phyloP scores from a whole-genome alignment of 2,797 vertebrate species.

The Catharus ustulatus region DNA sequence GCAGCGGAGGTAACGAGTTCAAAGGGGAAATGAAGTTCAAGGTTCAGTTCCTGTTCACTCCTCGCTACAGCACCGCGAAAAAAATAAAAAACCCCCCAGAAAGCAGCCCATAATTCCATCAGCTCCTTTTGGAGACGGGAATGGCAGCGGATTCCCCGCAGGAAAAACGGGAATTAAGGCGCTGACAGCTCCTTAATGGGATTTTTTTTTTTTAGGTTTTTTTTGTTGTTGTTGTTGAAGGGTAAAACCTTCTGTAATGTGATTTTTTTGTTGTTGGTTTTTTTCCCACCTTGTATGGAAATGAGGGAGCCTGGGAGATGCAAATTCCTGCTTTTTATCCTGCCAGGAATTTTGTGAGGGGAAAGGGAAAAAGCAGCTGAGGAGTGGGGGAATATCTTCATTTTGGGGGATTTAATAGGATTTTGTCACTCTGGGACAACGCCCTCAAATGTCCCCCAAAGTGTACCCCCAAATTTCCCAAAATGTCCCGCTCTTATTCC shows the following conservation, averaged over 20 bases:
- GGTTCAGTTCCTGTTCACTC: conserved; percentile 81
- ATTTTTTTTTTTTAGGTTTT: no score
- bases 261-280: no score
- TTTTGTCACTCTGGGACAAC: neutral
- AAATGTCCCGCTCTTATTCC: no score
- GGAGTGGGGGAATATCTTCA: no score
- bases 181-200: neutral
- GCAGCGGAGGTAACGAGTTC: conserved; percentile 77
- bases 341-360: neutral
- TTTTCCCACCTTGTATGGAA: neutral
- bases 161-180: neutral
- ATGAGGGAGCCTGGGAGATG: neutral
- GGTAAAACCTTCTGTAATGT: neutral
- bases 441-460: neutral
- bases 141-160: neutral
- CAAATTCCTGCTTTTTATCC: neutral
- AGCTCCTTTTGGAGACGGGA: neutral
- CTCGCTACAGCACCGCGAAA: neutral
- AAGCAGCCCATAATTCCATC: neutral
- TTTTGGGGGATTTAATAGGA: neutral
- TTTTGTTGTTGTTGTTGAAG: neutral
- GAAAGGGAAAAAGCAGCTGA: neutral
- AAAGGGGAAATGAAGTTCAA: conserved; percentile 85
- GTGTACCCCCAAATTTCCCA: no score
- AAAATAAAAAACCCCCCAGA: neutral